Conservation (phyloP, 37 sponge, comb jelly and placozoan species). For the Sycon ciliatum region DNA sequence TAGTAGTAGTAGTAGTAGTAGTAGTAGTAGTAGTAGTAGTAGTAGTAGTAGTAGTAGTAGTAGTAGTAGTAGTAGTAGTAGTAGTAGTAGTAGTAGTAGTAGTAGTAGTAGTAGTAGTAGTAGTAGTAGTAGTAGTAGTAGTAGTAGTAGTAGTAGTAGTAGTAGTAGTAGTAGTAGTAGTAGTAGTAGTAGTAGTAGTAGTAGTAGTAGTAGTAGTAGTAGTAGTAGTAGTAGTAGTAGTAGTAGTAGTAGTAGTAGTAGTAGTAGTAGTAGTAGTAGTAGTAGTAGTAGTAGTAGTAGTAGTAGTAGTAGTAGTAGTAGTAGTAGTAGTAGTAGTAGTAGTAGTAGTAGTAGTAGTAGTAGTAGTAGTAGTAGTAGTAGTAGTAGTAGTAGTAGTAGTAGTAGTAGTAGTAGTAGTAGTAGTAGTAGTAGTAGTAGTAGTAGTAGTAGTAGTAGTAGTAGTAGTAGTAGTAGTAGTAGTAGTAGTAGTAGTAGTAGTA, state of each 20-base stretch:
- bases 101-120: constrained; percentile 8
- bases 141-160: constrained; percentile 8
- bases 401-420: constrained; percentile 8
- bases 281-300: constrained; percentile 8
- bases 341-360: constrained; percentile 8
- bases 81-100: constrained; percentile 8
- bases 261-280: constrained; percentile 8
- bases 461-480: constrained; percentile 8
- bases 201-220: constrained; percentile 8
- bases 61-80: constrained; percentile 6
- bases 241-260: constrained; percentile 6
- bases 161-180: constrained; percentile 8
- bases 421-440: constrained; percentile 6
- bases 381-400: constrained; percentile 8
- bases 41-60: constrained; percentile 8
- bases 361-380: constrained; percentile 6
- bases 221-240: constrained; percentile 8
- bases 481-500: constrained; percentile 6
- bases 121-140: constrained; percentile 6
- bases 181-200: constrained; percentile 6
- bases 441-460: constrained; percentile 8
- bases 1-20: constrained; percentile 6
- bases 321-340: constrained; percentile 8
- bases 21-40: constrained; percentile 8
- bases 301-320: constrained; percentile 6